These are phyloP conservation scores for Melipona beecheii DNA, from an alignment of 2,888 invertebrate genomes.

Conservation along the genomic window DNA sequence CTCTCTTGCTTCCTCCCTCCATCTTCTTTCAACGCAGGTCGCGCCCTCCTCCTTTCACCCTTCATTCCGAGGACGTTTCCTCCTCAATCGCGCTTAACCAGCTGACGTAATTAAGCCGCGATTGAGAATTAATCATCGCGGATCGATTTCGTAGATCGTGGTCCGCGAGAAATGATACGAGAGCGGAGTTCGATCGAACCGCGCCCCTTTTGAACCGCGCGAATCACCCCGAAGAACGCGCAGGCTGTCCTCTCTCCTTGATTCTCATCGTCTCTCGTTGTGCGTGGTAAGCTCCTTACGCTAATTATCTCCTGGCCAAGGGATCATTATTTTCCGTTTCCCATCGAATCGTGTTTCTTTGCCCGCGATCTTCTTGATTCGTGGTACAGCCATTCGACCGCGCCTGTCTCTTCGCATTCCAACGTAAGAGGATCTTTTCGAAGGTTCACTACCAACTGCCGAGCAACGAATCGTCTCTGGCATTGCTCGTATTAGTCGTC, in stretches of 20 bases:
- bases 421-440: slow-evolving; percentile 51
- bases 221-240: neutral
- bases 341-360: slow-evolving; percentile 35
- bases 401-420: neutral
- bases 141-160: slow-evolving; percentile 69
- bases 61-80: slow-evolving; percentile 57
- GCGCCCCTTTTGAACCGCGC: slow-evolving; percentile 70
- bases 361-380: neutral
- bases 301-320: slow-evolving; percentile 76
- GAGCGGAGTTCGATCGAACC: slow-evolving; percentile 38
- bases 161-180: slow-evolving; percentile 44
- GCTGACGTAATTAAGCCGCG: slow-evolving; percentile 78
- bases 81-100: slow-evolving; percentile 75
- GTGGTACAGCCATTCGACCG: neutral
- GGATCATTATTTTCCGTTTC: slow-evolving; percentile 68
- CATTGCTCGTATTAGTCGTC: neutral
- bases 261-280: neutral
- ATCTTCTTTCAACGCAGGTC: slow-evolving; percentile 35
- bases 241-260: too few species aligned
- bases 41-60: neutral
- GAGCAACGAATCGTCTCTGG: too few species aligned
- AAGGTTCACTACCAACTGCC: neutral
- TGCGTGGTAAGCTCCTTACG: slow-evolving; percentile 77
- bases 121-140: slow-evolving; percentile 81
- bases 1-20: neutral